Evolutionary conservation across 2,888 invertebrate genomes (phyloP).

Genomic region (Drosophila multiciliata): DNA sequence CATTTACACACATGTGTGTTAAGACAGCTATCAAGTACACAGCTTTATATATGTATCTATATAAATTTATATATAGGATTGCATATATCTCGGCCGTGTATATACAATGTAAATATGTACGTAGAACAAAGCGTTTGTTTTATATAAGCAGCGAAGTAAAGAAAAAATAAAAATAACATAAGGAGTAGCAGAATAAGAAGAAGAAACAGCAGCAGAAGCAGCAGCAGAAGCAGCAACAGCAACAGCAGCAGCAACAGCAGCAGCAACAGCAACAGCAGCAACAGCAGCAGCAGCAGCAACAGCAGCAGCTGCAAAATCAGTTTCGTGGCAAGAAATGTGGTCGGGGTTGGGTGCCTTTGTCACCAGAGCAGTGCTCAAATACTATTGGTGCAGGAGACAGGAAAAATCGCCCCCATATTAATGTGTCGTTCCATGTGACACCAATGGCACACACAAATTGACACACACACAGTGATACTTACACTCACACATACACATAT

Average conservation of each 20-base stretch:
- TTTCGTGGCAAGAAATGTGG: slow-evolving; percentile 15
- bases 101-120: slow-evolving; percentile 4
- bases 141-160: slow-evolving; percentile 34
- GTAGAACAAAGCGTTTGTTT: slow-evolving; percentile 13
- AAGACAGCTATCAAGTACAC: neutral
- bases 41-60: neutral
- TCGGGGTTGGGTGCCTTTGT: slow-evolving; percentile 67
- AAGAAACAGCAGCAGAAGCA: neutral
- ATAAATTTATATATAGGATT: neutral
- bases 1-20: neutral
- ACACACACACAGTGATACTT: slow-evolving; percentile 34
- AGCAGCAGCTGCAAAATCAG: slow-evolving; percentile 19
- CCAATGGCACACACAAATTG: slow-evolving; percentile 49
- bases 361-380: slow-evolving; percentile 76
- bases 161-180: slow-evolving; percentile 3
- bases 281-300: neutral
- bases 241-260: neutral
- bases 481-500: slow-evolving; percentile 29
- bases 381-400: slow-evolving; percentile 80
- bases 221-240: neutral
- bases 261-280: neutral
- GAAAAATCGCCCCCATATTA: slow-evolving; percentile 78
- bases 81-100: neutral
- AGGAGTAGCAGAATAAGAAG: neutral
- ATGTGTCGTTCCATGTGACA: slow-evolving; percentile 79